Conservation (phyloP, 2,113 vertebrate genomes). For the Ramphastos sulfuratus region DNA sequence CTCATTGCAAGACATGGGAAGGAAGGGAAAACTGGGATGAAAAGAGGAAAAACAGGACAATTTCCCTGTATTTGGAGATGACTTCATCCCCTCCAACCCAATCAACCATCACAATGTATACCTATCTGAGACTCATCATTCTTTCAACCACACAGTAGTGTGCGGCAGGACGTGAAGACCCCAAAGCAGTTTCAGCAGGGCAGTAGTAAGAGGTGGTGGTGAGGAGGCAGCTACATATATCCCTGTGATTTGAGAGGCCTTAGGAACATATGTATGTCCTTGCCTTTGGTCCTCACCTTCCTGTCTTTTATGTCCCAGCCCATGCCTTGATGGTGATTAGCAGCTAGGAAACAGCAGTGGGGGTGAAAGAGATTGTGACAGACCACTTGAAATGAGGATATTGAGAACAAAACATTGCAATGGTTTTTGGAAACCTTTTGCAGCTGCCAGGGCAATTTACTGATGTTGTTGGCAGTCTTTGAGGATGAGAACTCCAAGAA, state of each 20-base stretch:
- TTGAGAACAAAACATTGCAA: not conserved
- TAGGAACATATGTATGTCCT: not conserved
- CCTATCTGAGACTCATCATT: not conserved
- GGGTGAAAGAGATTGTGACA: not conserved
- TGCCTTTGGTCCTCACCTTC: not conserved
- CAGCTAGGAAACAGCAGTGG: not conserved
- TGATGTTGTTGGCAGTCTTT: not conserved
- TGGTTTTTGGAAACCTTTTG: not conserved
- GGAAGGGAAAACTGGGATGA: not conserved
- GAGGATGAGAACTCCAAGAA: not conserved
- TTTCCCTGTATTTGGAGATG: not conserved
- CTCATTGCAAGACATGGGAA: not conserved
- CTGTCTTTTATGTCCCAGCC: not conserved
- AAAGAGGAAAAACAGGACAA: not conserved
- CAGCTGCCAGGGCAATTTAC: not conserved
- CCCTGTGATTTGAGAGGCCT: not conserved
- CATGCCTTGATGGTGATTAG: not conserved
- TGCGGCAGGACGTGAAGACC: not conserved
- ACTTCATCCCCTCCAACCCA: not conserved
- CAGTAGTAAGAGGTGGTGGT: fast-evolving
- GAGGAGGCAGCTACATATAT: not conserved
- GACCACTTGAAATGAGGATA: not conserved
- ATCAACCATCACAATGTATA: not conserved
- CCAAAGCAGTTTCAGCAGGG: not conserved
- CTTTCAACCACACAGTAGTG: not conserved